A percentile compares a stretch with the other conserved stretches of the same genome.
phyloP scores from a whole-genome alignment of 2,888 invertebrate species.

The Epinotia brunnichana region DNA sequence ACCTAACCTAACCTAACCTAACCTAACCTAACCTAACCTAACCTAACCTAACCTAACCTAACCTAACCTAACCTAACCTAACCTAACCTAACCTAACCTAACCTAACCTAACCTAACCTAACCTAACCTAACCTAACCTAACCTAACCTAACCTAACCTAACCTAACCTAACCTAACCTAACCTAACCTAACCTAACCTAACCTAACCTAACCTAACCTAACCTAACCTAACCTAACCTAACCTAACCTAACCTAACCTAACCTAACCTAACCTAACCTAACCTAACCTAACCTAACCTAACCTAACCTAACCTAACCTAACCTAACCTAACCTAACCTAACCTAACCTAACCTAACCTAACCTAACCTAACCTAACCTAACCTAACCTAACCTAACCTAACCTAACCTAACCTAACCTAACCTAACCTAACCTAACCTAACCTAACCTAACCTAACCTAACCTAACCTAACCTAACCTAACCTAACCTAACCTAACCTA shows the following conservation, averaged over 20 bases:
- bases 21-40: not conserved
- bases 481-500: too few relatives aligned
- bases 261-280: slow-evolving; percentile 1
- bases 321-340: slow-evolving; percentile 1
- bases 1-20: slow-evolving; percentile 1
- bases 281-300: not conserved
- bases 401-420: slow-evolving; percentile 1
- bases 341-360: slow-evolving; percentile 1
- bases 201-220: not conserved
- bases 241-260: not conserved
- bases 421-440: too few relatives aligned
- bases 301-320: slow-evolving; percentile 1
- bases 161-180: not conserved
- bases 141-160: not conserved
- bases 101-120: not conserved
- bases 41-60: slow-evolving; percentile 1
- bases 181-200: not conserved
- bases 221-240: slow-evolving; percentile 1
- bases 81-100: slow-evolving; percentile 1
- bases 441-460: too few relatives aligned
- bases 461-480: too few relatives aligned
- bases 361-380: slow-evolving; percentile 1
- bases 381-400: slow-evolving; percentile 1
- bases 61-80: slow-evolving; percentile 1
- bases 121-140: not conserved